Base-by-base conservation (phyloP, 2,797 vertebrate genomes). In the Pipistrellus pipistrellus region DNA sequence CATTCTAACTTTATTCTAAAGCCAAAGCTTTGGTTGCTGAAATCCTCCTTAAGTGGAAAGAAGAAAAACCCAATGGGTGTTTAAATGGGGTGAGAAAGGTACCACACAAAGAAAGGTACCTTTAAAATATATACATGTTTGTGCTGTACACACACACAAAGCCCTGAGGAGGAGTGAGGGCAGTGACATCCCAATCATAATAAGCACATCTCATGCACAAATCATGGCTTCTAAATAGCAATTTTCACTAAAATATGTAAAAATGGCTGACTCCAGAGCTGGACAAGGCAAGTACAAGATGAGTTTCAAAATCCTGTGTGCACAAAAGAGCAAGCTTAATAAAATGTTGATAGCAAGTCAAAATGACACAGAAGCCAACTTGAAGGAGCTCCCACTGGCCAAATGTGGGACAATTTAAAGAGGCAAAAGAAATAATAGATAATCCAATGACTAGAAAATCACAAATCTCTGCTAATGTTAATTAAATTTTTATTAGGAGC, bases 191-290 rank as follows among this genome's bases (percentile, higher is more conserved):
- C 27, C 35, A 82, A 72, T 92, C 41, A 83, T 53, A 84, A 46
- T 46, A 44, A 93, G 32, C 41, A 62, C 32, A 92, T 38, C 57
- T 66, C 23, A 84, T 0, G 8, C 5, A 75, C 11, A 90, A 88
- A 84, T 27, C 21, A 12, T 85, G 46, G 66, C 30, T 88, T 88
- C 77, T 95, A 85, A 86, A 57, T 41, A 90, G 30, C 64, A 82
- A 80, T 86, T 84, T 83, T 59, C 75, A 95, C 8, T 80, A 81
- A 88, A 78, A 32, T 8, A 21, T 55, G 6, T 57, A 94, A 25
- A 72, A 44, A 88, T 64, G 48, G 51, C 14, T 89, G 48, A 86
- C 89, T 89, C 46, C 17, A 85, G 73, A 81, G 51, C 64, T 44
- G 57, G 53, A 21, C 21, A 72, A 93, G 51, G 72, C n/a, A 84